These are phyloP conservation scores for Pseudopipra pipra DNA, from an alignment of 2,113 vertebrate genomes.

Conservation along the genomic window DNA sequence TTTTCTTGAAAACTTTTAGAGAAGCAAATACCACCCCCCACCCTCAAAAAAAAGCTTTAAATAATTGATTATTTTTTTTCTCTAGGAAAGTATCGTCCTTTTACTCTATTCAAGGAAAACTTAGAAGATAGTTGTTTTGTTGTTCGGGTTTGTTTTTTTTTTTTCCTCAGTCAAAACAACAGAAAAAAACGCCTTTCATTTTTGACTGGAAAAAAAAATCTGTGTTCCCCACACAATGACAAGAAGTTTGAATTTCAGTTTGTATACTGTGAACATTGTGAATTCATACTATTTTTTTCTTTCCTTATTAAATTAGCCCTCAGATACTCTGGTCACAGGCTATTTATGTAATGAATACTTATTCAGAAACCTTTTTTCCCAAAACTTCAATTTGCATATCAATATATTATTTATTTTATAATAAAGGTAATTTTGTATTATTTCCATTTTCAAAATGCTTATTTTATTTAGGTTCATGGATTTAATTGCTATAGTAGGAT, in stretches of 20 bases:
- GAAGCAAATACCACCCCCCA: neutral
- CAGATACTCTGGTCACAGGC: neutral
- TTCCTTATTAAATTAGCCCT: neutral
- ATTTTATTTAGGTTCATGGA: neutral
- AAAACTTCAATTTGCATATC: neutral
- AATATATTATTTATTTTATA: neutral
- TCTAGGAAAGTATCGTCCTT: neutral
- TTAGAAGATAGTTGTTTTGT: neutral
- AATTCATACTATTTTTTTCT: neutral
- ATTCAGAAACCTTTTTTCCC: accelerated
- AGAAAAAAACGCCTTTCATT: neutral
- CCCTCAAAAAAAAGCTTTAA: neutral
- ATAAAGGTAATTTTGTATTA: accelerated
- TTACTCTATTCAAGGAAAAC: neutral
- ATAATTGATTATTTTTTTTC: neutral
- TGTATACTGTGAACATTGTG: neutral
- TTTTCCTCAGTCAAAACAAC: neutral
- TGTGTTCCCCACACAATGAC: neutral
- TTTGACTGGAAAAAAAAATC: neutral
- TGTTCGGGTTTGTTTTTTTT: neutral
- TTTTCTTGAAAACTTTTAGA: neutral
- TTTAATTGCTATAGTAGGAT: neutral
- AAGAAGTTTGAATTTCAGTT: neutral
- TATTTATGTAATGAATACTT: neutral
- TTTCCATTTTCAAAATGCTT: neutral